Evolutionary conservation across 1,140 invertebrate species (phyloP), one percentile per base, ranked within the genome.

Genomic region (Drosophila kepulauana): DNA sequence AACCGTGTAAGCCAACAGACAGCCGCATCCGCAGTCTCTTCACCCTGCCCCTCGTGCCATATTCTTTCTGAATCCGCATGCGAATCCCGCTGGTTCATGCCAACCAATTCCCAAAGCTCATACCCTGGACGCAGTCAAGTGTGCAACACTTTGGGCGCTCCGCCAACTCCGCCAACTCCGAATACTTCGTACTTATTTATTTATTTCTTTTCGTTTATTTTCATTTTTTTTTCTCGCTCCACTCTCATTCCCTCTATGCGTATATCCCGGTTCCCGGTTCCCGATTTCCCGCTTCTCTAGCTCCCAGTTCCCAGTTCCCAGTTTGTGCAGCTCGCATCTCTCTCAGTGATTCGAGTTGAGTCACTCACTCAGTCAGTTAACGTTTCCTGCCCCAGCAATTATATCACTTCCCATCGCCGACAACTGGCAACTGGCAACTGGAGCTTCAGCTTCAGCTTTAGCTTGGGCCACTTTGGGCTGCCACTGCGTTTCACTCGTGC

Each of bases 301-400:
- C 2, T 13, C 49, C 11, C 49, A 30, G 49, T n/a, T 54, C 11
- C 3, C 48, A 48, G 46, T 16, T 20, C 15, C 13, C 46, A 20
- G 46, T 8, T 49, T 16, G 16, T 25, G 11, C 20, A 35, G 30
- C 41, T 5, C 41, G 4, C 41, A 41, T 41, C 38, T 41, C 51
- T 35, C 51, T 33, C 35, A 38, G 52, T 49, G 57, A 67, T 38
- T 57, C 7, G 73, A 75, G 73, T 84, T 16, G 77, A 85, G 74
- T 81, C 75, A 75, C 79, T 87, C 79, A 82, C 80, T 79, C 79
- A 88, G 71, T 88, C 72, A 87, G 79, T 88, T 88, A 82, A 79
- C 43, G 84, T 79, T 86, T 86, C 84, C 82, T 87, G 82, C 76
- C 79, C 72, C 84, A 86, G 84, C 82, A 88, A 86, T 86, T 86